Evolutionary conservation across 1,140 invertebrate species (phyloP), one percentile per base, ranked within the genome.

Genomic region (Drosophila sechellia): DNA sequence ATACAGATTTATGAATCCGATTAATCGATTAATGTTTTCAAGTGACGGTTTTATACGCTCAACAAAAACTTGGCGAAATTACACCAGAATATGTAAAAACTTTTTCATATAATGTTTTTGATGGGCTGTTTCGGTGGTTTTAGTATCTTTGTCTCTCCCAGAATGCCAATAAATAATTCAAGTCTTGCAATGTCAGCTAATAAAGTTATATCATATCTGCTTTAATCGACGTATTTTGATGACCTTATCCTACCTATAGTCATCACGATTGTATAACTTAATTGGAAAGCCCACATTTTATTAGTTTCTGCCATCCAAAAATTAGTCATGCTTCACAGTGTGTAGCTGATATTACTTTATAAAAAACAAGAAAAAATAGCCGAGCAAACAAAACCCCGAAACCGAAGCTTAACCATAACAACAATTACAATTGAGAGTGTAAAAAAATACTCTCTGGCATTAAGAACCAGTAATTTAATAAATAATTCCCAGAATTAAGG

Each of bases 1-100:
- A 87, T 78, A 49, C 48, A 22, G 22, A 45, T 61, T 69, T 84
- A 65, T 70, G 60, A 87, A 78, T 78, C 49, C 25, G 25, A 25
- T 25, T 58, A 71, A 53, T 40, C 50, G 45, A 68, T 83, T 74
- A 76, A 66, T 79, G 42, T 37, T 52, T 72, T 35, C 65, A 80
- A 66, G 65, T 72, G 80, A 77, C 81, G 71, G 12, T 84, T 83
- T 83, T 75, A 83, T 84, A 57, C 42, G 43, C 48, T 31, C 15
- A 49, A 61, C 66, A 54, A 74, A 79, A 84, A 84, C 76, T 79
- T 83, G 84, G 64, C 65, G 61, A 52, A 75, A 70, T 78, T 49
- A 78, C 55, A 42, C 43, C 15, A 8, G 45, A 40, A 58, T 17
- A 61, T 31, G 61, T 34, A 31, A n/a, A 20, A 39, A 61, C 45